phyloP scores from a whole-genome alignment of 2,888 invertebrate genomes.

The Tetheella fluctuosa region DNA sequence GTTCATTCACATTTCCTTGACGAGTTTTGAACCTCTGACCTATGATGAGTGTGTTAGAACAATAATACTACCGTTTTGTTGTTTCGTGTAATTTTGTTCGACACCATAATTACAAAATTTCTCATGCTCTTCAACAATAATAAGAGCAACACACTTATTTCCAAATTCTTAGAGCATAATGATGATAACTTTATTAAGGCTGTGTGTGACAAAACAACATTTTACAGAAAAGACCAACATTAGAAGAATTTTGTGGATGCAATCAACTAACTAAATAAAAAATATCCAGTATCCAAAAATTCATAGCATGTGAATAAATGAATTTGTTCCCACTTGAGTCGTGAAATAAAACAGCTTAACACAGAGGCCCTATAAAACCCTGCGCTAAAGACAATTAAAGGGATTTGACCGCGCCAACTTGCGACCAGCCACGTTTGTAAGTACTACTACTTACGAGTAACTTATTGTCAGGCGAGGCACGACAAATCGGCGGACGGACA shows the following conservation, averaged over 20 bases:
- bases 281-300: background rate
- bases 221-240: background rate
- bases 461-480: slow-evolving; percentile 60
- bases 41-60: slow-evolving; percentile 22
- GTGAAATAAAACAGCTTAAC: slow-evolving; percentile 3
- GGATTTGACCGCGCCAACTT: slow-evolving; percentile 11
- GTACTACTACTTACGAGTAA: slow-evolving; percentile 44
- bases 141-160: background rate
- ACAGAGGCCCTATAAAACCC: slow-evolving; percentile 13
- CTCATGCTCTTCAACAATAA: slow-evolving; percentile 10
- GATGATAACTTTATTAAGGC: background rate
- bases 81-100: slow-evolving; percentile 5
- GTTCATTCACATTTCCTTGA: slow-evolving; percentile 52
- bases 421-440: slow-evolving; percentile 19
- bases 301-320: background rate
- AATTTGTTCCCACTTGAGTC: background rate
- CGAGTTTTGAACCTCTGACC: slow-evolving; percentile 39
- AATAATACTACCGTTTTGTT: slow-evolving; percentile 11
- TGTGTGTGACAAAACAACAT: background rate
- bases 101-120: slow-evolving; percentile 4
- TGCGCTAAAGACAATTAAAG: slow-evolving; percentile 13
- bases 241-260: background rate
- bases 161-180: background rate
- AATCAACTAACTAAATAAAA: background rate
- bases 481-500: slow-evolving; percentile 53